Percentiles rank a stretch among this genome's conserved stretches.
Evolutionary conservation across 2,113 vertebrate genomes (phyloP).

Genomic region (Numenius arquata): DNA sequence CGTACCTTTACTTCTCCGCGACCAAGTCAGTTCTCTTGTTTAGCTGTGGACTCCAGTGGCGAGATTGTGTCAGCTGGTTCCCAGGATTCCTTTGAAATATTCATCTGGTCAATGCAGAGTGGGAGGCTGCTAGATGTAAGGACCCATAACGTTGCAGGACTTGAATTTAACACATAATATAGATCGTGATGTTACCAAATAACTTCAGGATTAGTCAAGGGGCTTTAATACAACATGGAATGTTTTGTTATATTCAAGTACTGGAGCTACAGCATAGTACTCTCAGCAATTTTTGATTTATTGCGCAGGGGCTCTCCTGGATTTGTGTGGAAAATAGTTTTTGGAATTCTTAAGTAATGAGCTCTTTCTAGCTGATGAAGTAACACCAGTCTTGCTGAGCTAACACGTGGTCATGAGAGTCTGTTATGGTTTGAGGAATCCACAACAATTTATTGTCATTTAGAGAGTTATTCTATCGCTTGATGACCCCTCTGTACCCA

Average conservation of each 20-base stretch:
- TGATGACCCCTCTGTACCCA: background rate
- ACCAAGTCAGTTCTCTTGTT: conserved; percentile 89
- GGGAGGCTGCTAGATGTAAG: conserved; percentile 91
- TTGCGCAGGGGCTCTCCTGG: background rate
- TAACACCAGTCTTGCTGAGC: background rate
- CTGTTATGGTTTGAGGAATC: background rate
- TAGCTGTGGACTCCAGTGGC: conserved; percentile 89
- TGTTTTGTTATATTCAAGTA: background rate
- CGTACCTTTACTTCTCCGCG: conserved; percentile 92
- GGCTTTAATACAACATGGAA: background rate
- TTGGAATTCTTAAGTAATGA: background rate
- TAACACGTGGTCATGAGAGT: fast-evolving
- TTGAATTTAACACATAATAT: background rate
- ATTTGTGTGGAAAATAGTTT: background rate
- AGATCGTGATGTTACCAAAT: fast-evolving
- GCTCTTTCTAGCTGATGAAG: background rate
- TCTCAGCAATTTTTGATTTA: background rate
- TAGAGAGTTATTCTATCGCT: background rate
- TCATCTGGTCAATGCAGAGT: conserved; percentile 98
- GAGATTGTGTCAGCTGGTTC: conserved; percentile 93
- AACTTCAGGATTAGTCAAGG: background rate
- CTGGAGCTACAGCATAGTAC: fast-evolving
- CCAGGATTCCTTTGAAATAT: conserved; percentile 94
- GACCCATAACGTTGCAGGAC: background rate
- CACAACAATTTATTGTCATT: background rate